A percentile compares a stretch with the other conserved stretches of the same genome.
These are phyloP conservation scores for Polymixis lichenea DNA, from an alignment of 2,888 invertebrate genomes.

Conservation along the genomic window DNA sequence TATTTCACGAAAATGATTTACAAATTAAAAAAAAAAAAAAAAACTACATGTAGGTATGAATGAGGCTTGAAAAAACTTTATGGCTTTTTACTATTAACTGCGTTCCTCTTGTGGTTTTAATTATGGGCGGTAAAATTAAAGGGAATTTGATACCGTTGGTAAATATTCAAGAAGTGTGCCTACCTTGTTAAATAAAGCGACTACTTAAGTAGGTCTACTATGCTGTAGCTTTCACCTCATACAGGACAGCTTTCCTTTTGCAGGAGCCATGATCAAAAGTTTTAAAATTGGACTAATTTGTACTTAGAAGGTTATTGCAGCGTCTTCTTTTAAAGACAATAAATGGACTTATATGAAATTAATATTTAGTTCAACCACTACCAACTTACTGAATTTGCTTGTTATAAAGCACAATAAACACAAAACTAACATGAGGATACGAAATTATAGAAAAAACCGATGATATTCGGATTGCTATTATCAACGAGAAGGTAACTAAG, in stretches of 20 bases:
- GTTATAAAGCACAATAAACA: neutral
- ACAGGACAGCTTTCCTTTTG: neutral
- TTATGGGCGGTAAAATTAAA: constrained; percentile 27
- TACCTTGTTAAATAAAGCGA: neutral
- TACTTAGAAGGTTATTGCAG: neutral
- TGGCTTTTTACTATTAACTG: neutral
- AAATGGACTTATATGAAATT: neutral
- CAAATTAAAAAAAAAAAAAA: too few relatives aligned
- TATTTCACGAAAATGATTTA: neutral
- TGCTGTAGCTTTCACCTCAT: neutral
- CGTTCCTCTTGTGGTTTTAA: neutral
- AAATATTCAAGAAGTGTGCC: neutral
- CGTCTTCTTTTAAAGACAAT: neutral
- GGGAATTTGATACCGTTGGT: constrained; percentile 2
- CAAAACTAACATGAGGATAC: neutral
- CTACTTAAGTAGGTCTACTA: constrained; percentile 10
- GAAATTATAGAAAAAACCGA: neutral
- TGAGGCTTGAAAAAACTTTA: constrained; percentile 10
- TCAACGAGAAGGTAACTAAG: neutral
- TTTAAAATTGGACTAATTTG: neutral
- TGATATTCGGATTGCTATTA: neutral
- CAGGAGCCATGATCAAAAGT: neutral
- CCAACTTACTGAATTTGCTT: neutral
- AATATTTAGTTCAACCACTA: neutral
- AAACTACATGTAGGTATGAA: constrained; percentile 9